Conservation (phyloP, 2,888 invertebrate genomes). For the Platynereis dumerilii region DNA sequence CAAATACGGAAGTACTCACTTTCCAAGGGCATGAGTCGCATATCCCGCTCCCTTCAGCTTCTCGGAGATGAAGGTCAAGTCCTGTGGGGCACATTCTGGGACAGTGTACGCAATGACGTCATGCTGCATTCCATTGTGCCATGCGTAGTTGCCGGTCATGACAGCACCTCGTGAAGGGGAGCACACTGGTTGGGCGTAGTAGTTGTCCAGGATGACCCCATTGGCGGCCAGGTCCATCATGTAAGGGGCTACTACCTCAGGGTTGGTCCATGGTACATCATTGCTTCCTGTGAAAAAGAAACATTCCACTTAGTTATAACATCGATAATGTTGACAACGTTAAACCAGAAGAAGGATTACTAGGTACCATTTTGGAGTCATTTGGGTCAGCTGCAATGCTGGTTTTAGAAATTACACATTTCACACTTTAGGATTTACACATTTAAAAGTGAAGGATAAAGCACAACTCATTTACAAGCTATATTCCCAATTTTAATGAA, state of each 20-base stretch:
- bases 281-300: not conserved
- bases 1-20: constrained; percentile 1
- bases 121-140: constrained; percentile 6
- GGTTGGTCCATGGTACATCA: constrained; percentile 6
- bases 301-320: too few species aligned
- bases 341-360: too few species aligned
- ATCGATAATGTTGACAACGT: too few species aligned
- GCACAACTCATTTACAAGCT: not conserved
- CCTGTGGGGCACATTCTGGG: not conserved
- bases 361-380: too few species aligned
- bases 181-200: constrained; percentile 8
- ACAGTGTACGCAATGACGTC: not conserved
- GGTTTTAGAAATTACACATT: not conserved
- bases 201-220: constrained; percentile 1
- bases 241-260: constrained; percentile 1
- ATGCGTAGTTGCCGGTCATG: constrained; percentile 2
- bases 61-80: not conserved
- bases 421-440: not conserved
- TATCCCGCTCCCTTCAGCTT: constrained; percentile 4
- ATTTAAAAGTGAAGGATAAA: not conserved
- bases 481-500: not conserved
- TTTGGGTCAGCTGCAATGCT: not conserved
- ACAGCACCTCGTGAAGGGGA: not conserved
- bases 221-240: not conserved
- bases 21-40: not conserved